Evolutionary conservation across 2,888 invertebrate species (phyloP).

Genomic region (Dicranocentrus wangi): DNA sequence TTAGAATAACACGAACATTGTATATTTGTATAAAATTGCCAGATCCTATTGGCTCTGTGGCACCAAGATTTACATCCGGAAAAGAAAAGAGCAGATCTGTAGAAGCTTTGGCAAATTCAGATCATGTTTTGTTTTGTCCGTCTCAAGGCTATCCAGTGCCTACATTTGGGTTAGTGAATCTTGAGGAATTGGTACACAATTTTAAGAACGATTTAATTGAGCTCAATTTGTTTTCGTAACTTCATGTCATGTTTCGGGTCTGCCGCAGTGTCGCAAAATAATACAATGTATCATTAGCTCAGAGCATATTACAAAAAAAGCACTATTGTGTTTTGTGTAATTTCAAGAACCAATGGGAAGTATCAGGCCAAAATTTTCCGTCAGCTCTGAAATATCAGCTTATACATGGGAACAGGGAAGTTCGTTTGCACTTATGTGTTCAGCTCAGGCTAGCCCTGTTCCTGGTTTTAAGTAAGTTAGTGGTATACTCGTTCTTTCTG

Average conservation of each 20-base stretch:
- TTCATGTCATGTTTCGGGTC: constrained; percentile 56
- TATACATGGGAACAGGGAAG: constrained; percentile 70
- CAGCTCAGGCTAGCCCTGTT: constrained; percentile 79
- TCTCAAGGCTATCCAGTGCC: constrained; percentile 79
- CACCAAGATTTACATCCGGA: constrained; percentile 72
- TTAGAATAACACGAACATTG: too few relatives aligned
- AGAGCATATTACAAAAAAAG: not conserved
- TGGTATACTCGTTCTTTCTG: not conserved
- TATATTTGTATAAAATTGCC: too few relatives aligned
- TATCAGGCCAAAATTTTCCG: constrained; percentile 73
- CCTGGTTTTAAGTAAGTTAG: constrained; percentile 78
- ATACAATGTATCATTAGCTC: not conserved
- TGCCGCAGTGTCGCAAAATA: constrained; percentile 4
- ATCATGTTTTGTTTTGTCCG: constrained; percentile 76
- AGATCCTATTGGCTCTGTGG: constrained; percentile 73
- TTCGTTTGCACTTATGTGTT: constrained; percentile 76
- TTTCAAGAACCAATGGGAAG: constrained; percentile 73
- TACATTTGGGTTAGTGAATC: constrained; percentile 78
- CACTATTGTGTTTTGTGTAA: not conserved
- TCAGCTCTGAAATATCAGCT: constrained; percentile 70
- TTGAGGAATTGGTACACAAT: too few relatives aligned
- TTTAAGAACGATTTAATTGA: not conserved
- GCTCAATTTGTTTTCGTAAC: not conserved
- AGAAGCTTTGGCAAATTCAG: constrained; percentile 67
- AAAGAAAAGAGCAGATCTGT: constrained; percentile 72